Base-by-base conservation (phyloP, 92 coral and sea anemone genomes). In the Metridium senile region DNA sequence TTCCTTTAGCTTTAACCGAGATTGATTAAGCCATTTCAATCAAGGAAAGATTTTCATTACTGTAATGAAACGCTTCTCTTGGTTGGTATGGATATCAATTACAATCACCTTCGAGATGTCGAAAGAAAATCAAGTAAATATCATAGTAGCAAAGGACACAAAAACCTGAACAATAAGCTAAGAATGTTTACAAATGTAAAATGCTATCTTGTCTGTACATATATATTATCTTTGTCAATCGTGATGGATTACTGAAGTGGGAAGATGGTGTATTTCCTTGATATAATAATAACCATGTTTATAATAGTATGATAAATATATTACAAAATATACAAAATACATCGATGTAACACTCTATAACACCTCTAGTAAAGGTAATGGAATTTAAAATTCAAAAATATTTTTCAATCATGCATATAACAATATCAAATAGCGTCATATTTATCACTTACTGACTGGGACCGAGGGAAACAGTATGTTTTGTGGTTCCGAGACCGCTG, bases 21-120 rank as follows among this genome's bases (percentile, higher is more conserved):
- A 58, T 73, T 54, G 76, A 45, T n/a, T 71, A n/a, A 53, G 78
- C 78, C 68, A 45, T 58, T 33, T 73, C 78, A 62, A 73, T 73
- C 78, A 58, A 73, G 78, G 67, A 73, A 57, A 73, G 57, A 33
- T 66, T 73, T 73, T 73, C 78, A 62, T 0, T n/a, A 22, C 39
- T 17, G 19, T 20, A 33, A 28, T 62, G 78, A 58, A 73, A 73
- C 78, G 23, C 66, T 73, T 35, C 49, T 25, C 78, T 73, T 73
- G 78, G 78, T 73, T 25, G 33, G 6, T 13, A 57, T 62, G 78
- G 68, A 63, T 71, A 1, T 71, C 66, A 27, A 51, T 52, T 71
- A 70, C 9, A 39, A n/a, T 39, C 13, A 13, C 30, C 28, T 45
- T 43, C n/a, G n/a, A 73, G 78, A 73, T 13, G 20, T 19, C 47